Evolutionary conservation across 2,113 vertebrate genomes (phyloP), one percentile per base, ranked within the genome.

Genomic region (Cairina moschata): DNA sequence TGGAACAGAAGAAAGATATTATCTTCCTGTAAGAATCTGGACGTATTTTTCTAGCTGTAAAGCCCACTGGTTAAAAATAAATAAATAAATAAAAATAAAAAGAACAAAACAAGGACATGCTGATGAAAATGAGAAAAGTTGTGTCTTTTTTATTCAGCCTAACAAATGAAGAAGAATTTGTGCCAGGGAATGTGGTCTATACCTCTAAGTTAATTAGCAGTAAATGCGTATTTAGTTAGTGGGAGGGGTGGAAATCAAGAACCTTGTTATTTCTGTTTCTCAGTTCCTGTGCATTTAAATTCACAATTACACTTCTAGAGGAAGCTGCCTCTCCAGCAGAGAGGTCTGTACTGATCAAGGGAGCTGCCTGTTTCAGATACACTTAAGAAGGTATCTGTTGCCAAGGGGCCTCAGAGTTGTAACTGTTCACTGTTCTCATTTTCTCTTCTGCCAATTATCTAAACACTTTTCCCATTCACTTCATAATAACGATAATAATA

Each of bases 401-500:
- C 92, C 92, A 93, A 94, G 88, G 88, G 96, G 88, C 83, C 63
- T 92, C 83, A 28, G 74, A 92, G 84, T 94, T 91, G 74, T 92
- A 95, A 81, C 88, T 92, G 90, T 91, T 94, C 90, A 22, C 93
- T 84, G 79, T 69, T 95, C 94, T 94, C 93, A 96, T 96, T 94
- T 90, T 91, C 91, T 94, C 62, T 79, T 95, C 83, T 93, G 90
- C 90, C 88, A 95, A 96, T 97, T 94, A 95, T 92, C 84, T 67
- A 83, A 95, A 88, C 59, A 65, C 75, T 92, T 95, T 92, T 66
- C 80, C 82, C 83, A 91, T 86, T 95, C 56, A 67, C 58, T 94
- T 95, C 62, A 89, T 96, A 96, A 82, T 95, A 95, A 96, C 93
- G 89, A 82, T 91, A 95, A 87, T 93, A 89, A 93, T 90, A 91